phyloP scores from a whole-genome alignment of 2,113 vertebrate species.

The Cyanocitta stelleri region DNA sequence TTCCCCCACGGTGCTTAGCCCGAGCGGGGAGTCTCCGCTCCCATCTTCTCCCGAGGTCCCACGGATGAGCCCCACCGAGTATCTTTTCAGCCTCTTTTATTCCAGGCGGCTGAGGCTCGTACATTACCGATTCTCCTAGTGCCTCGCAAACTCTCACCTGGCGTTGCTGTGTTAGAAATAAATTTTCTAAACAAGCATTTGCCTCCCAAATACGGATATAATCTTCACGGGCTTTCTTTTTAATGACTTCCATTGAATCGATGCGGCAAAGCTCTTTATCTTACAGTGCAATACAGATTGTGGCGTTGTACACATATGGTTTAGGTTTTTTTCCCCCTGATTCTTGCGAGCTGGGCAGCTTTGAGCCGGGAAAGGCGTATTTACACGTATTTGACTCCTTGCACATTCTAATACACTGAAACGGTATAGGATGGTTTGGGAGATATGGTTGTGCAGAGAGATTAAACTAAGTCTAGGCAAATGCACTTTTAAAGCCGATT shows the following conservation, averaged over 20 bases:
- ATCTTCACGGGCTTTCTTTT: background rate
- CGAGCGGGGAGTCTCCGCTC: background rate
- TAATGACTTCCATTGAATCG: background rate
- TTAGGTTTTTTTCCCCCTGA: background rate
- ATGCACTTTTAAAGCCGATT: background rate
- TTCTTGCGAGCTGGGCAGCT: conserved; percentile 26
- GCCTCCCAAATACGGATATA: background rate
- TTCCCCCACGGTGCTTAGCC: background rate
- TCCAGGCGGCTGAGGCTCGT: background rate
- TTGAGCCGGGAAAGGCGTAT: background rate
- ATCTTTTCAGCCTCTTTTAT: background rate
- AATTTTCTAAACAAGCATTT: background rate
- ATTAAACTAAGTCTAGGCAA: background rate
- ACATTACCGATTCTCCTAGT: background rate
- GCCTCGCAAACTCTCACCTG: background rate
- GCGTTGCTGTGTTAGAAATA: background rate
- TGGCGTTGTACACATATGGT: conserved; percentile 30
- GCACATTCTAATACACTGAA: background rate
- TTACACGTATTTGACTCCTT: background rate
- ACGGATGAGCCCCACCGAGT: background rate
- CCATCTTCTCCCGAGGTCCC: background rate
- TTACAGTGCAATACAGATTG: background rate
- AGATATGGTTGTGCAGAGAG: background rate
- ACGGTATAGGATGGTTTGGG: background rate
- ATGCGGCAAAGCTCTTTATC: background rate